Base-by-base conservation (phyloP, 1,140 invertebrate genomes). In the Drosophila virilis region DNA sequence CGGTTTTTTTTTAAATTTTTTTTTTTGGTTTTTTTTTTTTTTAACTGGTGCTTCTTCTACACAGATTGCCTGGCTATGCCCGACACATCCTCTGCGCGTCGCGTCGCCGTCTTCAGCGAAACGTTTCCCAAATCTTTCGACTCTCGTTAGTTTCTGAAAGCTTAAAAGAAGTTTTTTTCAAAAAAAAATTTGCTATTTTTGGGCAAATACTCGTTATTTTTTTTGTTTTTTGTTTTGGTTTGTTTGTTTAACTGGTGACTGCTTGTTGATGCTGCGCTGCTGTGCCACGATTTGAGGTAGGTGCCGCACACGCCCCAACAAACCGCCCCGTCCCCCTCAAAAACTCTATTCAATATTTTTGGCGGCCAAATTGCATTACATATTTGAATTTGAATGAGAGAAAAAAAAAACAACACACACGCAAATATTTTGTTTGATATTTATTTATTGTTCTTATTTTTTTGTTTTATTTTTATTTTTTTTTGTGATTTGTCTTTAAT, bases 401-500 rank as follows among this genome's bases (percentile, higher is more conserved):
- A 35, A 2, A 37, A 52, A 1, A 32, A 50, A 51, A n/a, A 32
- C 6, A 33, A 13, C 6, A 43, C 42, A 45, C 22, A 45, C 43
- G 15, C n/a, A 15, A 6, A 28, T 28, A 28, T 15, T 45, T 43
- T 64, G 12, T 13, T 54, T 59, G 22, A 57, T 65, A 42, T 45
- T 66, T 60, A 28, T 28, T 28, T 28, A 28, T 5, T 28, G 22
- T 28, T 28, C 5, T 28, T 17, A 1, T 17, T 17, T 17, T 0
- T 17, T 17, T 17, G 5, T 28, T 28, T 28, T 28, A 0, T 28
- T 28, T 5, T 28, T 28, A 58, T 48, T 60, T 28, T 28, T 61
- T 45, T 52, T 66, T 83, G 52, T 28, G 28, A 59, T 73, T 69
- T 70, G 43, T n/a, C 45, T 80, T 80, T 67, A 55, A 88, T 88